Evolutionary conservation across 2,113 vertebrate genomes (phyloP), one percentile per base, ranked within the genome.

Genomic region (Calidris pygmaea): DNA sequence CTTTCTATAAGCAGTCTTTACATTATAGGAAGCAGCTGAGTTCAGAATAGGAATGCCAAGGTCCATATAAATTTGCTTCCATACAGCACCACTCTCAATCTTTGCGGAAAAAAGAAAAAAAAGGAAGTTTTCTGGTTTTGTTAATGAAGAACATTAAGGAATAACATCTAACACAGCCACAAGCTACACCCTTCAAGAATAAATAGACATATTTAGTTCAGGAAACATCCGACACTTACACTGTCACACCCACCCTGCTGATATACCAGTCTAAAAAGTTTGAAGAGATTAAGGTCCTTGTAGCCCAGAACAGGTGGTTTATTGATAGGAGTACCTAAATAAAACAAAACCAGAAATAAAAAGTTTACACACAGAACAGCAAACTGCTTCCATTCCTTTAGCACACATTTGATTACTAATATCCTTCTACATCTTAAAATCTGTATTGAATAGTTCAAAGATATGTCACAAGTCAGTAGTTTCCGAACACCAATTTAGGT

Each of bases 61-160:
- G 97, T 99, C 99, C 98, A 99, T 99, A 98, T 99, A 99, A 98
- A 99, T 98, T 98, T 99, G 99, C 97, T 99, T 99, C 99, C 99
- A 99, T 94, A 99, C 98, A 45, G 99, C 99, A 77, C 99, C 99
- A 67, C 99, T 99, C 93, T 99, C 99, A 87, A 99, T 99, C 99
- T 99, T 97, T 85, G 96, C 96, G 65, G 4, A 8, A 12, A 20
- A 50, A 14, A 6, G 8, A 9, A 4, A 27, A 9, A 5, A 32
- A 14, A 41, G 7, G 6, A 50, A 79, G 11, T 70, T 90, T 90
- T 82, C 30, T 75, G 12, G 12, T 79, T 89, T 83, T 35, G 16
- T 93, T 81, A 81, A 77, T 3, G 26, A 89, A 83, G 20, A 92
- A 92, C 75, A 91, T 56, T 53, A 60, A 75, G 13, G 32, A 82